Evolutionary conservation across 2,113 vertebrate species (phyloP).

Genomic region (Rhizomys pruinosus): DNA sequence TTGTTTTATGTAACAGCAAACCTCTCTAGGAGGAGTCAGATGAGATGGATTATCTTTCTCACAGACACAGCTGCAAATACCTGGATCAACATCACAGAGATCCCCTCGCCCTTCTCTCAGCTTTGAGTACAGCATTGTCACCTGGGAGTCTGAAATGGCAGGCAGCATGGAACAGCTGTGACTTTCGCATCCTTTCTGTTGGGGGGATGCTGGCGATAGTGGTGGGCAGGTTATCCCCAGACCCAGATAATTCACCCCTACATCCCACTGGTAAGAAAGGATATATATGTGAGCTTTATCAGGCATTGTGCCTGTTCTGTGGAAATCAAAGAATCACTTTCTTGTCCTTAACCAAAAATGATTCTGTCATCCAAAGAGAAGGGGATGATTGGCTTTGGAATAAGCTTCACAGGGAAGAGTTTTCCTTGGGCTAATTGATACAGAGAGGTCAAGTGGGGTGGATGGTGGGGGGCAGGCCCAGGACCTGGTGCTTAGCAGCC

Average conservation of each 20-base stretch:
- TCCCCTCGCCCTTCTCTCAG: background rate
- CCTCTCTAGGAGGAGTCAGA: background rate
- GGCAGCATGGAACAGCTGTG: background rate
- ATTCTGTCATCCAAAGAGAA: background rate
- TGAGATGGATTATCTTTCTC: background rate
- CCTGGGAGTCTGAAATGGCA: background rate
- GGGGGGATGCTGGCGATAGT: background rate
- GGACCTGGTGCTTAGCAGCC: background rate
- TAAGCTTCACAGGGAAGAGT: background rate
- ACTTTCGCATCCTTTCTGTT: background rate
- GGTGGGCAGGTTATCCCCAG: background rate
- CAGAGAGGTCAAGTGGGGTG: background rate
- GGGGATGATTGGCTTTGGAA: background rate
- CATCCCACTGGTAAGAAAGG: background rate
- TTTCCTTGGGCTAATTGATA: background rate
- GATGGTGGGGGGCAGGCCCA: background rate
- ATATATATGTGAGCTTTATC: background rate
- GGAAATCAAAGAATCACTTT: slow-evolving; percentile 9
- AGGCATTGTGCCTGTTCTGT: background rate
- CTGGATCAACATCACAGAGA: background rate
- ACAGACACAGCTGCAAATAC: background rate
- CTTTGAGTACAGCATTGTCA: background rate
- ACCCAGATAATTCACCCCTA: background rate
- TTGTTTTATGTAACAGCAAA: background rate
- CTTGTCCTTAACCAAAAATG: background rate